Evolutionary conservation across 2,797 vertebrate genomes (phyloP), one percentile per base, ranked within the genome.

Genomic region (Syndactyla subalaris): DNA sequence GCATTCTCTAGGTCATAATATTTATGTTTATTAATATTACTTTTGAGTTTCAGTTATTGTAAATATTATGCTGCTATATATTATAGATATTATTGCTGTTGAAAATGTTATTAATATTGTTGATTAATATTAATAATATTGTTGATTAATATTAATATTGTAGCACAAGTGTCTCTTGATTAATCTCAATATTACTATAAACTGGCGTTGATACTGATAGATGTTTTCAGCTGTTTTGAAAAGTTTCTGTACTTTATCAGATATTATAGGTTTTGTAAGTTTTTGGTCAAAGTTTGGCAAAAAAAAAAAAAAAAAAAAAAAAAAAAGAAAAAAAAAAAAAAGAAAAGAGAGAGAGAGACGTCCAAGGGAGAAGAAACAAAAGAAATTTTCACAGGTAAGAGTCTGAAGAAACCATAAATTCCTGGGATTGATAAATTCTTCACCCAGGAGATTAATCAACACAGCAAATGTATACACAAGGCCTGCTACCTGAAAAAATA

Each of bases 401-500:
- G 11, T 63, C 43, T 30, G 15, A 32, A 70, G 57, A n/a, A 62
- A 16, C 15, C 61, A 23, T 27, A 48, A 46, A 55, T 24, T 62
- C 14, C 13, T 29, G 46, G 36, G 23, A n/a, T 27, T 21, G 36
- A 21, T 24, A 24, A 62, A 32, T 76, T 76, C 6, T 38, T 82
- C 41, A 21, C 0, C 0, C 13, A 24, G 39, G 32, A n/a, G 7
- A 4, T 68, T 32, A 55, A 57, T 45, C 7, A n/a, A n/a, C 16
- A 29, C 14, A 26, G 57, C 6, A 14, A 57, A n/a, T 24, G 3
- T 38, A 43, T 3, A 5, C 19, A 6, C 13, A n/a, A 5, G 38
- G 27, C 9, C 22, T 16, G 3, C 32, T 75, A 20, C 8, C 21
- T 63, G 41, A 14, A 43, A 43, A 21, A 43, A 9, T 6, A 49